Evolutionary conservation across 2,113 vertebrate genomes (phyloP), one percentile per base, ranked within the genome.

Genomic region (Cervus canadensis): DNA sequence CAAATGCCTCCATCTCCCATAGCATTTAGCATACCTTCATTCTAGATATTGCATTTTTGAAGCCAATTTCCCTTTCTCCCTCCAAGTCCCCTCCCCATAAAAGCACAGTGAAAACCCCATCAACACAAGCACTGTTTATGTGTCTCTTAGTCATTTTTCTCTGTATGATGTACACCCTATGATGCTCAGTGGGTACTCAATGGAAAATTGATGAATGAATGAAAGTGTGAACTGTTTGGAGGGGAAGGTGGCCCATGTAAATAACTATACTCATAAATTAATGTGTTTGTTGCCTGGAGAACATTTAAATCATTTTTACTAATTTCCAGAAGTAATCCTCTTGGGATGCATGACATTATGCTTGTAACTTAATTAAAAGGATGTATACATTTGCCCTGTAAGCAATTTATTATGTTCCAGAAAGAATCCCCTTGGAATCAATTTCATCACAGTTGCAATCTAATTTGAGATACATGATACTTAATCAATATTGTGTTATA

Each of bases 291-390:
- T 62, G 59, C 54, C 76, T 74, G 33, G 45, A 95, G 71, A 94
- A 25, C 71, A 82, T 87, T 56, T 82, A 40, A 64, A 71, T 74
- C 48, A 78, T 52, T 90, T 85, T 93, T 57, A 67, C 76, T 90
- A 78, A 76, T 62, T 96, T 97, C 76, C 56, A 67, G 56, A 93
- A 78, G 48, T 64, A 64, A 78, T 93, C 28, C 56, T 87, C 26
- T 92, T 87, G 87, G 40, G 56, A 87, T 87, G 90, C 62, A 88
- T 87, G 74, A 76, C 28, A 60, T 54, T 78, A 52, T 2, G n/a
- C 28, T 83, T 36, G n/a, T 95, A 96, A 87, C 26, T 67, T 93
- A 64, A 90, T 89, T 96, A 86, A 82, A 95, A 78, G 81, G 23
- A 90, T 45, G 48, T 90, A 57, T 50, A 33, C 78, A 50, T 85